Conservation (phyloP, 2,888 invertebrate genomes). For the Gisinianus flammeolus region DNA sequence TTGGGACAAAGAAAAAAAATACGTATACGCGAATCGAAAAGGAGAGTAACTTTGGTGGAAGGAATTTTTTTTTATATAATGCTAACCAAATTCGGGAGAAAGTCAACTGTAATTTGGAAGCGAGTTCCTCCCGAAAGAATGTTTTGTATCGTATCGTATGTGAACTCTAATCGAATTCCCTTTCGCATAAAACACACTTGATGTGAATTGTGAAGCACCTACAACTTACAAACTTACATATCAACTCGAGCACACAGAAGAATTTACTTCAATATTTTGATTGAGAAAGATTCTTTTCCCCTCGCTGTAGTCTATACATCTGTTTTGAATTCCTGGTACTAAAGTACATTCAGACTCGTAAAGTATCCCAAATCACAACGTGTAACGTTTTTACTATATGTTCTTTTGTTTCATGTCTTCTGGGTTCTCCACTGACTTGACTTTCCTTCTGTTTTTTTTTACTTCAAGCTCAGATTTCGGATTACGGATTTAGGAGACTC, state of each 20-base stretch:
- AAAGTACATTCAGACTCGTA: not conserved
- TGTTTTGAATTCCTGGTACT: conserved; percentile 12
- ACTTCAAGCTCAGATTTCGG: not conserved
- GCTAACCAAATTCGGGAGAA: not conserved
- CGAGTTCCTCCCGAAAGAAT: not conserved
- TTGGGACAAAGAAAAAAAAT: too few relatives aligned
- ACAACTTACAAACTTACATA: too few relatives aligned
- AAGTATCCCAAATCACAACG: too few relatives aligned
- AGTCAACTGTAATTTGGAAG: not conserved
- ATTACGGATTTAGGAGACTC: not conserved
- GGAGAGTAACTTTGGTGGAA: too few relatives aligned
- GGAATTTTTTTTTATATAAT: too few relatives aligned
- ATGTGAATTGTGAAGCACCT: not conserved
- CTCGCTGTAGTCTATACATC: not conserved
- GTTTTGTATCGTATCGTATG: not conserved
- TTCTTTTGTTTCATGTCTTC: too few relatives aligned
- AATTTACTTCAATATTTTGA: not conserved
- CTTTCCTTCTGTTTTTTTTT: too few relatives aligned
- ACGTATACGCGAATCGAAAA: too few relatives aligned
- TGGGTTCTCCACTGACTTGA: too few relatives aligned
- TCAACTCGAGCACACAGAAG: too few relatives aligned
- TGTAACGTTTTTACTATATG: too few relatives aligned
- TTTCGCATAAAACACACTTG: not conserved
- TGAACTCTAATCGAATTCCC: not conserved
- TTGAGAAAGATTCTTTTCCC: not conserved